A percentile compares a stretch with the other conserved stretches of the same genome.
Evolutionary conservation across 2,113 vertebrate species (phyloP).

Genomic region (Chaenogobius annularis): DNA sequence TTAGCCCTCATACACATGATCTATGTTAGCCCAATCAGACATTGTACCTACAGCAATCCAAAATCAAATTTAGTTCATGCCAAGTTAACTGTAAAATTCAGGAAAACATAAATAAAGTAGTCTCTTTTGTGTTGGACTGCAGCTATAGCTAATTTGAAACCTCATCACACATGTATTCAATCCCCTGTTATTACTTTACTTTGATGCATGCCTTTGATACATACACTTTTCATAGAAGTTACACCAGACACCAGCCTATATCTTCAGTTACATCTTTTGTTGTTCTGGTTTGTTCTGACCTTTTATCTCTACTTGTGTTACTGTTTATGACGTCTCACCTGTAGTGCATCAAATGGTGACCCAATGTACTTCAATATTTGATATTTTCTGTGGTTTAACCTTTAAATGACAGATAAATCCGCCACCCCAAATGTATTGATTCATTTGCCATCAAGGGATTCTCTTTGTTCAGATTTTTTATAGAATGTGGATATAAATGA

Average conservation of each 20-base stretch:
- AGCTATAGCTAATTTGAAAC: background rate
- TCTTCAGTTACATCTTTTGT: background rate
- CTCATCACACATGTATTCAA: background rate
- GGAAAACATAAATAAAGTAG: background rate
- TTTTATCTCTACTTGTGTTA: background rate
- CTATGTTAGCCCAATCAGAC: background rate
- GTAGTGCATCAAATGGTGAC: background rate
- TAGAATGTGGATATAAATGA: no score
- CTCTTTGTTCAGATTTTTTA: background rate
- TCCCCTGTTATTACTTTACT: background rate
- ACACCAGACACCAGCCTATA: background rate
- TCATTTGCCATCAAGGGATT: background rate
- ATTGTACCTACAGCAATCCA: background rate
- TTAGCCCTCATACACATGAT: background rate
- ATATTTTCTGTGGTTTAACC: background rate
- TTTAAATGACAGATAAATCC: background rate
- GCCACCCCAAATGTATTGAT: no score
- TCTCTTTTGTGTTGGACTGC: background rate
- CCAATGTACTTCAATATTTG: background rate
- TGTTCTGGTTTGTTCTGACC: background rate
- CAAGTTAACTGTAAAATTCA: background rate
- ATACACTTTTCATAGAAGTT: background rate
- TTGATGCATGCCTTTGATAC: background rate
- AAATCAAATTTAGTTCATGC: background rate
- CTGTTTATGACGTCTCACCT: slow-evolving; percentile 10